Evolutionary conservation across 2,888 invertebrate species (phyloP), one percentile per base, ranked within the genome.

Genomic region (Incurvaria masculella): DNA sequence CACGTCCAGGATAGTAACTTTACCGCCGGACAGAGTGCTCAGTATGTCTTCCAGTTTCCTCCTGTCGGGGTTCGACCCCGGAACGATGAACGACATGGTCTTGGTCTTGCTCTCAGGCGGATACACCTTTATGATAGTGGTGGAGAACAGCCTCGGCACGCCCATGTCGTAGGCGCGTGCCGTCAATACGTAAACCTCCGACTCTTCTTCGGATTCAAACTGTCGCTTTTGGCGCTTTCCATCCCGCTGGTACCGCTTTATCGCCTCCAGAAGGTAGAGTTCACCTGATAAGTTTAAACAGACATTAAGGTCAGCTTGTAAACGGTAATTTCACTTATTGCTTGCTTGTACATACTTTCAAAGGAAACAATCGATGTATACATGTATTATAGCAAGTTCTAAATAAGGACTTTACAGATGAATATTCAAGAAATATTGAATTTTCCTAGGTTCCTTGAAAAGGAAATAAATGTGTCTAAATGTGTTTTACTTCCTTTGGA

Each of bases 151-250:
- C 61, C 88, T 87, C 2, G 94, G 94, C 2, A 90, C 83, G 1
- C 94, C 94, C 52, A 91, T 80, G 69, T 94, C 94, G 62, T 90
- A 91, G 2, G 92, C 94, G 61, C 91, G 80, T 14, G 89, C 84
- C 47, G 82, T 87, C 5, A 93, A 66, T n/a, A 83, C 79, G 55
- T 84, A 86, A 16, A 86, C 73, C 59, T 81, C 76, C 54, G 71
- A 76, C 53, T 79, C 79, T 52, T 69, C 62, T 46, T 75, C 64
- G 21, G 57, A 55, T 42, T 75, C 69, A 47, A 69, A 69, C 52
- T 81, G 80, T 11, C 83, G 72, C 66, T 74, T 82, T 57, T 63
- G 66, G 59, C 82, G 65, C 49, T 66, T 61, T 52, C 65, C 61
- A 40, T 70, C 72, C 61, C 70, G 71, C 57, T 68, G 69, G 53